Evolutionary conservation across 2,888 invertebrate genomes (phyloP), one percentile per base, ranked within the genome.

Genomic region (Punctoribates punctum): DNA sequence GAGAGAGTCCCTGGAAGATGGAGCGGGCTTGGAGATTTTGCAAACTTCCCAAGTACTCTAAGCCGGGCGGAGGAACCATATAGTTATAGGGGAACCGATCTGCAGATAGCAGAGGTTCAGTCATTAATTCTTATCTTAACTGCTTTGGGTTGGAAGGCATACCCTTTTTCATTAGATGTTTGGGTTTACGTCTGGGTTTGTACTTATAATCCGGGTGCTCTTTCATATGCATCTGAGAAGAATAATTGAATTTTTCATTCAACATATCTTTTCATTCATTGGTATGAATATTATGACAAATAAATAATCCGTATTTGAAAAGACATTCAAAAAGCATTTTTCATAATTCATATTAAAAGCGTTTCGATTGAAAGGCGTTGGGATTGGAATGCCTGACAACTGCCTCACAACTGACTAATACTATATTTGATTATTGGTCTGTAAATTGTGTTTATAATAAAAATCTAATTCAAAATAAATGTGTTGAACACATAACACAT

Each of bases 201-300:
- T 93, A 94, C 85, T 94, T 94, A 86, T 94, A 94, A 83, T 94
- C 92, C 0, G 94, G 94, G 83, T 94, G 92, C 82, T 93, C 92
- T 85, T 91, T 92, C 92, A 99, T 98, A 87, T 99, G 99, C 74
- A 98, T 60, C 60, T 60, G 25, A 25, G 6, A 23, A 9, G 11
- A 11, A 25, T 60, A 4, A 23, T 60, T 23, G 54, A 6, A 54
- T 54, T 17, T 6, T 54, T 54, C 42, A 9, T 9, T 42, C 5
- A 9, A 42, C 5, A 42, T 42, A 42, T 42, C n/a, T n/a, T n/a
- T n/a, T n/a, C n/a, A n/a, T n/a, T n/a, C n/a, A n/a, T n/a, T n/a
- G n/a, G n/a, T n/a, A n/a, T n/a, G n/a, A n/a, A n/a, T n/a, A n/a
- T n/a, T n/a, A n/a, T n/a, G n/a, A n/a, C 42, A 9, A 11, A 42